phyloP scores from a whole-genome alignment of 2,888 invertebrate species.

The Scaptomyza caliginosa region DNA sequence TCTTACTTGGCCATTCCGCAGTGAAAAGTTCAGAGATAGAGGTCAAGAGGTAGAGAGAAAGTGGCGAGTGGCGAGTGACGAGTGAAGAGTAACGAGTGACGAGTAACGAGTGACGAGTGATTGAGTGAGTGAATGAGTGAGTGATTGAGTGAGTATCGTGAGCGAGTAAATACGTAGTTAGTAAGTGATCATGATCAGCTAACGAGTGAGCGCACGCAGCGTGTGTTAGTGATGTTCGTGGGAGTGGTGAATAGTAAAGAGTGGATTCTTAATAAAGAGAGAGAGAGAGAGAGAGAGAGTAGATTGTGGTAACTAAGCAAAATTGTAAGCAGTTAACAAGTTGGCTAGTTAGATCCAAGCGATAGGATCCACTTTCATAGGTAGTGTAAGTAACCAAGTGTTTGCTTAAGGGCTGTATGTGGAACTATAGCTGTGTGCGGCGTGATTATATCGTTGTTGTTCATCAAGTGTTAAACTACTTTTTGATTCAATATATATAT shows the following conservation, averaged over 20 bases:
- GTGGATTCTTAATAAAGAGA: slow-evolving; percentile 8
- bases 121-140: slow-evolving; percentile 23
- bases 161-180: slow-evolving; percentile 36
- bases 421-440: slow-evolving; percentile 35
- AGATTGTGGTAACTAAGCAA: slow-evolving; percentile 23
- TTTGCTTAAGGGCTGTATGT: slow-evolving; percentile 18
- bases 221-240: slow-evolving; percentile 43
- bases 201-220: slow-evolving; percentile 58
- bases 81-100: slow-evolving; percentile 18
- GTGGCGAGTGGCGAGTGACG: slow-evolving; percentile 13
- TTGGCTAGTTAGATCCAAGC: background rate
- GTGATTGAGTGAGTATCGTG: slow-evolving; percentile 23
- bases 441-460: slow-evolving; percentile 16
- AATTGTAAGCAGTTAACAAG: slow-evolving; percentile 25
- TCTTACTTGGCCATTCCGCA: slow-evolving; percentile 49
- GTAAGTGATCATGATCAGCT: slow-evolving; percentile 50
- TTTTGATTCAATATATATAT: slow-evolving; percentile 15
- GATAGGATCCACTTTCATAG: background rate
- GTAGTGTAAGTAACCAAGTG: slow-evolving; percentile 12
- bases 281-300: slow-evolving; percentile 3
- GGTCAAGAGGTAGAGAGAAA: slow-evolving; percentile 15
- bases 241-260: slow-evolving; percentile 13
- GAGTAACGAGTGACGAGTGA: slow-evolving; percentile 25
- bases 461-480: slow-evolving; percentile 44
- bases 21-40: slow-evolving; percentile 25